Percentiles rank a stretch among this genome's conserved stretches.
Evolutionary conservation across 2,888 invertebrate genomes (phyloP).

Genomic region (Argynnis bischoffii): DNA sequence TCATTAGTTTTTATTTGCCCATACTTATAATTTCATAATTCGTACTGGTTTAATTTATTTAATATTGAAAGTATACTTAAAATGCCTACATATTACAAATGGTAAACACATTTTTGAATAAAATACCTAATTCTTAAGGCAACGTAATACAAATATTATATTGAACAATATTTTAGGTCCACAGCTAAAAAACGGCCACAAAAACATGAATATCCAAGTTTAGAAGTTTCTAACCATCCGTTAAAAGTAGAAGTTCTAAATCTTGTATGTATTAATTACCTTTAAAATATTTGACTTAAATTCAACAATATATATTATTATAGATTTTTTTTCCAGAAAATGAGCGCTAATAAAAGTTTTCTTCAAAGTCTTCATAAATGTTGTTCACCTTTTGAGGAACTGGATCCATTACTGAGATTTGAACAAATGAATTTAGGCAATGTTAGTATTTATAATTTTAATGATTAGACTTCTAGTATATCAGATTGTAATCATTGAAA

Average conservation of each 20-base stretch:
- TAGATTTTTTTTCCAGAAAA: constrained; percentile 54
- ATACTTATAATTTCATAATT: no score
- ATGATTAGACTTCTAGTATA: not conserved
- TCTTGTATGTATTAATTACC: constrained; percentile 51
- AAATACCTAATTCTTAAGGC: not conserved
- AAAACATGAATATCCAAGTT: constrained; percentile 52
- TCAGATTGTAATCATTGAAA: no score
- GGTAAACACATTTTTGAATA: constrained; percentile 45
- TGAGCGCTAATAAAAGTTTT: constrained; percentile 57
- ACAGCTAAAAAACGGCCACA: constrained; percentile 44
- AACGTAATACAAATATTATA: not conserved
- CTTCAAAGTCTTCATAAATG: constrained; percentile 70
- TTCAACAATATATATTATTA: not conserved
- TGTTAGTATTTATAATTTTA: constrained; percentile 42
- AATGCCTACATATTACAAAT: constrained; percentile 61
- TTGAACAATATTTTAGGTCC: constrained; percentile 3
- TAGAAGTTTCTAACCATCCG: constrained; percentile 70
- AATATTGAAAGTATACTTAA: not conserved
- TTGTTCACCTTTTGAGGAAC: constrained; percentile 72
- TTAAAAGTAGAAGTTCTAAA: constrained; percentile 57
- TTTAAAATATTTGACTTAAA: not conserved
- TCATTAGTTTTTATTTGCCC: no score
- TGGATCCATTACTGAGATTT: constrained; percentile 71
- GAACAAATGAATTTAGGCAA: constrained; percentile 67
- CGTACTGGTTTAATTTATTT: not conserved